Evolutionary conservation across 2,797 vertebrate species (phyloP), one percentile per base, ranked within the genome.

Genomic region (Gadopsis bispinosus): DNA sequence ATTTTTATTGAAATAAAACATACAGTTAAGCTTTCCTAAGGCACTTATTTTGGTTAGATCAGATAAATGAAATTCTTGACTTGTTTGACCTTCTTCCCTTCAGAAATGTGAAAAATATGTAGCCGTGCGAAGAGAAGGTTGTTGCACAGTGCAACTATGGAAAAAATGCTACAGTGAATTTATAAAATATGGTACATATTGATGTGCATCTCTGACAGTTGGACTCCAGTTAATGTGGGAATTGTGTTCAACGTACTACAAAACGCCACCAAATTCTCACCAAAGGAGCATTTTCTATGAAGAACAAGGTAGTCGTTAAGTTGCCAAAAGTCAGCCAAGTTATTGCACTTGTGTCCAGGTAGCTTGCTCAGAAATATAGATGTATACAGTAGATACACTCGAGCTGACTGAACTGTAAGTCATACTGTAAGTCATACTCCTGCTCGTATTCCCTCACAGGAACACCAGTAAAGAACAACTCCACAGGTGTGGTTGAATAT

Each of bases 401-500:
- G 4, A 48, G 31, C 17, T 29, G 19, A 54, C 31, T 51, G 3
- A 22, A 4, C 8, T 35, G 22, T 64, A 10, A 43, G 50, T 41
- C 37, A 22, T 37, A 1, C 2, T 26, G 26, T 26, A 26, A 26
- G 26, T 26, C 26, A 26, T 26, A 67, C 19, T 33, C 22, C 2
- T 3, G 2, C 37, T 71, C 11, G 2, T 69, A 5, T 73, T 29
- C 6, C 11, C 29, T 64, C n/a, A 26, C 91, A 99, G 98, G 98
- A 79, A 96, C 90, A 16, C 94, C 97, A 29, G 77, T 96, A 65
- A 92, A 93, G 90, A 98, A 91, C 80, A 94, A 97, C 58, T 93
- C 95, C 0, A 95, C 97, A 29, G 95, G 93, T 17, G 77, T 97
- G 84, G 96, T 98, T 79, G 97, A 98, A 84, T 99, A 97, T 86